phyloP scores from a whole-genome alignment of 2,888 invertebrate species.

The Tetheella fluctuosa region DNA sequence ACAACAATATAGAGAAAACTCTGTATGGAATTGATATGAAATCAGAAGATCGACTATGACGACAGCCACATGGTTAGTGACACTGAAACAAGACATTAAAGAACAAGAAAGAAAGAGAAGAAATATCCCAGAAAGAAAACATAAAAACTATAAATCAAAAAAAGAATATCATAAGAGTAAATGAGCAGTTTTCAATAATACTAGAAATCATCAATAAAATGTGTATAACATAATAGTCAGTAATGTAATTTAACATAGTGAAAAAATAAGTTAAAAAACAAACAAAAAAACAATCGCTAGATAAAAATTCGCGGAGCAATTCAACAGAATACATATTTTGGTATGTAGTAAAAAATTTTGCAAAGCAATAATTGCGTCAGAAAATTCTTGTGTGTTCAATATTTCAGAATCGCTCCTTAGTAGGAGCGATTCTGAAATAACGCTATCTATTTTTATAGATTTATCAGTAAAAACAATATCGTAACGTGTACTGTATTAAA shows the following conservation, averaged over 20 bases:
- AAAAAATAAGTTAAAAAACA: background rate
- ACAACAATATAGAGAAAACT: no score
- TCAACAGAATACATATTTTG: no score
- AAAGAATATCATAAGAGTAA: background rate
- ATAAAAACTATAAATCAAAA: background rate
- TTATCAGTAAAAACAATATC: no score
- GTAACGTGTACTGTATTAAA: no score
- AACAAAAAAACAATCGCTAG: background rate
- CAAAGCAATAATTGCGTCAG: background rate
- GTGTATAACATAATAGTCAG: no score
- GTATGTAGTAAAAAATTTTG: background rate
- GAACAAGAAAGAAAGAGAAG: background rate
- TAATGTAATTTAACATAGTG: background rate
- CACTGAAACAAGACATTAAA: background rate
- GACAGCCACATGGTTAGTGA: background rate
- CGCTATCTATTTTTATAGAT: no score
- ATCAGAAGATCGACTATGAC: background rate
- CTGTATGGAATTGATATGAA: background rate
- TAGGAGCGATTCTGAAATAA: no score
- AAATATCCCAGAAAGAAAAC: background rate
- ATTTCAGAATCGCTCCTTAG: no score
- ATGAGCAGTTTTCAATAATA: background rate
- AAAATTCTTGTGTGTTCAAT: no score
- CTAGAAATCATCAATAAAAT: background rate
- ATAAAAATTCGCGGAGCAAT: background rate